These are phyloP conservation scores for Oncorhynchus masou DNA, from an alignment of 2,113 vertebrate species.

Conservation along the genomic window DNA sequence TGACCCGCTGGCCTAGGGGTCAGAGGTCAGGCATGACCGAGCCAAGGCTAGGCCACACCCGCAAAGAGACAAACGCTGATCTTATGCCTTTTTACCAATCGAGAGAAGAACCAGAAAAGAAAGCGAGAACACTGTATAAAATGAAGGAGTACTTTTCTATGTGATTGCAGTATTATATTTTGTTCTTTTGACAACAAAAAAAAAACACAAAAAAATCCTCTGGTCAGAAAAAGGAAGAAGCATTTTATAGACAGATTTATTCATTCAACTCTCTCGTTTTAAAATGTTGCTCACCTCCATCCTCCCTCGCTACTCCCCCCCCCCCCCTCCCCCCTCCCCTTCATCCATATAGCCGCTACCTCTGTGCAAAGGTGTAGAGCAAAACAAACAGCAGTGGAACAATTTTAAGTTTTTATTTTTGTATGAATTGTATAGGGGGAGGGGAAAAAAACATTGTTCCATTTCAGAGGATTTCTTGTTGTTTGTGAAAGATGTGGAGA, in stretches of 20 bases:
- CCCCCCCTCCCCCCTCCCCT: slow-evolving; percentile 40
- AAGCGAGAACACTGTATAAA: slow-evolving; percentile 87
- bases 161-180: slow-evolving; percentile 98
- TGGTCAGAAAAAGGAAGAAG: slow-evolving; percentile 66
- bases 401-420: slow-evolving; percentile 74
- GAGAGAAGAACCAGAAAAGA: slow-evolving; percentile 62
- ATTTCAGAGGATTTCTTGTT: slow-evolving; percentile 47
- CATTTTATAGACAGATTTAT: slow-evolving; percentile 76
- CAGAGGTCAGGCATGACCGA: slow-evolving; percentile 26
- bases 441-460: slow-evolving; percentile 51
- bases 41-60: slow-evolving; percentile 38
- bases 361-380: slow-evolving; percentile 73
- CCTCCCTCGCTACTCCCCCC: slow-evolving; percentile 49
- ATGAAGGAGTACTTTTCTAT: slow-evolving; percentile 99
- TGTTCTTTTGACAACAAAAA: slow-evolving; percentile 71
- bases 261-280: slow-evolving; percentile 65
- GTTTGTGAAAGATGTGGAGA: slow-evolving; percentile 44
- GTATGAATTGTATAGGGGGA: slow-evolving; percentile 71
- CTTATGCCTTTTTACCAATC: slow-evolving; percentile 72
- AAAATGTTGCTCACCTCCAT: slow-evolving; percentile 60
- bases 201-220: slow-evolving; percentile 46
- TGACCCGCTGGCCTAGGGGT: slow-evolving; percentile 87
- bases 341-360: slow-evolving; percentile 76
- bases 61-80: slow-evolving; percentile 50
- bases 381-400: slow-evolving; percentile 66